These are phyloP conservation scores for Aphelenchoides besseyi DNA, from an alignment of 1,140 invertebrate species.

Conservation along the genomic window DNA sequence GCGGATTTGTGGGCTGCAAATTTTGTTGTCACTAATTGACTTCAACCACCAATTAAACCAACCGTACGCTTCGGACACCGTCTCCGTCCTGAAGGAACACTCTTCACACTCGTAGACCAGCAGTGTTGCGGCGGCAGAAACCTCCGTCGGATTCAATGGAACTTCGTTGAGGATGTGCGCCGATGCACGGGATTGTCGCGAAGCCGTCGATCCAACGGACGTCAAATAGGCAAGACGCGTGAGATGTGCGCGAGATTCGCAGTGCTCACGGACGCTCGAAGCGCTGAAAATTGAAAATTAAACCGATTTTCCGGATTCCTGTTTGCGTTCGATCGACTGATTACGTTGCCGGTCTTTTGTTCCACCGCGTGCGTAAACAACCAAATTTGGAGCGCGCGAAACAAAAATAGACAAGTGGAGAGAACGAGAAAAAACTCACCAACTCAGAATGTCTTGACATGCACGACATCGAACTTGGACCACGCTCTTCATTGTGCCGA, in stretches of 20 bases:
- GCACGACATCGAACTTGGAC: conserved; percentile 57
- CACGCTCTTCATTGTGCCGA: conserved; percentile 44
- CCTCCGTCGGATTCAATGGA: neutral
- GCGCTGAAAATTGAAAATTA: conserved; percentile 8
- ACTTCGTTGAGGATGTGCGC: neutral
- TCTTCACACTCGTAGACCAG: neutral
- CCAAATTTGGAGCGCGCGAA: neutral
- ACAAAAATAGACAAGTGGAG: neutral
- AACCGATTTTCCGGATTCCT: neutral
- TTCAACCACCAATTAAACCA: neutral
- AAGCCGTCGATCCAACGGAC: conserved; percentile 9
- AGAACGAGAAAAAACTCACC: conserved; percentile 27
- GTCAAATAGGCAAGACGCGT: conserved; percentile 23
- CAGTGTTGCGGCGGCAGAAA: neutral
- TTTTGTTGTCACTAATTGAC: neutral
- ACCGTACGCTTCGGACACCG: neutral
- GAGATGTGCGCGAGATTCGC: conserved; percentile 29
- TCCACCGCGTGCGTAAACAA: neutral
- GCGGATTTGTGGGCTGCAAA: conserved; percentile 18
- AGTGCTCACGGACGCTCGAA: conserved; percentile 32
- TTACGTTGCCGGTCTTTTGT: neutral
- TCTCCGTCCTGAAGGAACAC: neutral
- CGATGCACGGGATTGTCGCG: neutral
- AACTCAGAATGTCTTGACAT: conserved; percentile 57
- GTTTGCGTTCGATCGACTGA: neutral